Evolutionary conservation across 92 coral and sea anemone genomes (phyloP), one percentile per base, ranked within the genome.

Genomic region (Phenganax marumi): DNA sequence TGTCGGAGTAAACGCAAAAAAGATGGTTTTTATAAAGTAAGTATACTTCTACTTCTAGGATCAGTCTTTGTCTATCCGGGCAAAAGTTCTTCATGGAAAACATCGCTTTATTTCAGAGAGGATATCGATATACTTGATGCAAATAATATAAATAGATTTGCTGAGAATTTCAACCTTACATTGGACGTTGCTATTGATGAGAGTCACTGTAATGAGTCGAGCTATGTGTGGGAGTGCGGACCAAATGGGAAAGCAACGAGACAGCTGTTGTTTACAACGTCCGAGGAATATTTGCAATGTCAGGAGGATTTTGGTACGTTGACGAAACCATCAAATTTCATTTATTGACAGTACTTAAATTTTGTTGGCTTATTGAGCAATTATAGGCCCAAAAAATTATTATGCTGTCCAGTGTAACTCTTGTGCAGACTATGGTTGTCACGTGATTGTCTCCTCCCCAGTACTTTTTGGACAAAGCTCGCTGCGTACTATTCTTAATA

Each of bases 251-350:
- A 90, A 81, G 91, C 91, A n/a, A 82, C 85, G 24, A 95, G 97
- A 19, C 90, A 88, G 63, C 90, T 96, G 26, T 89, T 97, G 69
- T 96, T 96, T 73, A 88, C 97, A 12, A 92, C 91, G 14, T 92
- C 89, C 25, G 99, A 96, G 60, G 99, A 96, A 52, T 96, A 87
- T 81, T 80, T 96, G 49, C 97, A 92, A 65, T 96, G 99, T 52
- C 99, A 96, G 88, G 99, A 96, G 52, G 99, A 96, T 70, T 96
- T 96, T 86, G 99, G 99, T 96, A 75, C 49, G 93, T 83, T 52
- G 13, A 22, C 23, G 16, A 0, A 18, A 8, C 51, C 12, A 3
- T 16, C 0, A 12, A 14, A 19, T 14, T 24, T 66, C 17, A 16
- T 24, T 9, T 7, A 8, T 66, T 66, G 46, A 2, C 50, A 56